phyloP scores from a whole-genome alignment of 2,113 vertebrate genomes.

The Butorides virescens region DNA sequence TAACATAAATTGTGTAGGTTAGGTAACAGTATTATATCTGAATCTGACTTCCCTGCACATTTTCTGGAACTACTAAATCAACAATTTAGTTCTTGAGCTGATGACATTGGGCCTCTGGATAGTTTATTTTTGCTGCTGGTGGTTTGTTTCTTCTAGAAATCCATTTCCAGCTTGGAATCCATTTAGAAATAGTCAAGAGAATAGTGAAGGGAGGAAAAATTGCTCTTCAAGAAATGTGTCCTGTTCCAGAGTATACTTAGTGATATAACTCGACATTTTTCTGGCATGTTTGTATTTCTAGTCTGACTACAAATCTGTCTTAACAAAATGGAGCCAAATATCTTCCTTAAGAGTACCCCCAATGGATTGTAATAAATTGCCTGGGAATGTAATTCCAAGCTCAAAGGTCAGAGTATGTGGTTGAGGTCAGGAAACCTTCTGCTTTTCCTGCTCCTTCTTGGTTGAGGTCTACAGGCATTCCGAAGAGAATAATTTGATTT shows the following conservation, averaged over 20 bases:
- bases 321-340: background rate
- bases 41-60: background rate
- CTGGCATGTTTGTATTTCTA: slow-evolving; percentile 8
- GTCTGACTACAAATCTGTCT: slow-evolving; percentile 1
- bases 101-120: background rate
- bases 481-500: background rate
- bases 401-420: slow-evolving; percentile 27
- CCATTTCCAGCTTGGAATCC: slow-evolving; percentile 13
- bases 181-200: background rate
- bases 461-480: slow-evolving; percentile 3
- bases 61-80: background rate
- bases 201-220: background rate
- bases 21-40: background rate
- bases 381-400: slow-evolving; percentile 20
- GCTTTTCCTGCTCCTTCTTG: background rate
- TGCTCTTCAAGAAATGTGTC: background rate
- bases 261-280: slow-evolving; percentile 3
- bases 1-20: background rate
- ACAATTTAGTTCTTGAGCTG: background rate
- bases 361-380: slow-evolving; percentile 2
- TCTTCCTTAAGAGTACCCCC: background rate
- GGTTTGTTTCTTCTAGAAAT: slow-evolving; percentile 31
- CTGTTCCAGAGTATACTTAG: background rate
- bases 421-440: slow-evolving; percentile 26
- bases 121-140: background rate